Evolutionary conservation across 2,888 invertebrate genomes (phyloP).

Genomic region (Eupithecia subfuscata): DNA sequence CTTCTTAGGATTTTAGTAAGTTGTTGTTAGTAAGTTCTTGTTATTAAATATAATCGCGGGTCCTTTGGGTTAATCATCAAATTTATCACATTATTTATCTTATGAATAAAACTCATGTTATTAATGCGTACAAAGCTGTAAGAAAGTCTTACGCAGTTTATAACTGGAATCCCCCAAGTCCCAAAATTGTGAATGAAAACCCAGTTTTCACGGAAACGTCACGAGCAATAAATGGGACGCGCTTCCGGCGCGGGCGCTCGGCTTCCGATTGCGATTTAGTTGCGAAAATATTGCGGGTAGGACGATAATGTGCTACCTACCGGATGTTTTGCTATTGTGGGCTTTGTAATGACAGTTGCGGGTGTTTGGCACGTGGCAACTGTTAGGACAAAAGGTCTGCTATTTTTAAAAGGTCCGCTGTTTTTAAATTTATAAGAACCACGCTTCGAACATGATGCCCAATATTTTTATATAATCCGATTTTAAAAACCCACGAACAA

Average conservation of each 20-base stretch:
- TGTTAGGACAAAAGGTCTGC: constrained; percentile 20
- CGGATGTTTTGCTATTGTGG: constrained; percentile 32
- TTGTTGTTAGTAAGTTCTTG: no score
- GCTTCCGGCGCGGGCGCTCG: constrained; percentile 71
- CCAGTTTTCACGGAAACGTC: constrained; percentile 59
- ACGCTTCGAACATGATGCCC: no score
- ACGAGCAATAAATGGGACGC: constrained; percentile 66
- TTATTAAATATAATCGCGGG: no score
- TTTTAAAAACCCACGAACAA: no score
- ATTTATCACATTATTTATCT: no score
- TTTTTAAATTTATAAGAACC: no score
- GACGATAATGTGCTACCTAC: constrained; percentile 14
- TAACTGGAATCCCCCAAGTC: not conserved
- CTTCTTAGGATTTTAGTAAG: no score
- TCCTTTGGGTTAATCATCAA: no score
- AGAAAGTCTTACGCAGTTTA: not conserved
- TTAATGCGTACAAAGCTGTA: not conserved
- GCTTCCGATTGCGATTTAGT: constrained; percentile 73
- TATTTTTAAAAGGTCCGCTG: not conserved
- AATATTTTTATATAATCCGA: no score
- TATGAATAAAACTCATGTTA: not conserved
- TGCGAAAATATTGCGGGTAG: constrained; percentile 65
- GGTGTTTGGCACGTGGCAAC: constrained; percentile 28
- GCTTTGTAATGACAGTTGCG: constrained; percentile 20
- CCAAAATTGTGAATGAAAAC: not conserved